These are phyloP conservation scores for Tetragonula clypearis DNA, from an alignment of 1,140 invertebrate species.

Conservation along the genomic window DNA sequence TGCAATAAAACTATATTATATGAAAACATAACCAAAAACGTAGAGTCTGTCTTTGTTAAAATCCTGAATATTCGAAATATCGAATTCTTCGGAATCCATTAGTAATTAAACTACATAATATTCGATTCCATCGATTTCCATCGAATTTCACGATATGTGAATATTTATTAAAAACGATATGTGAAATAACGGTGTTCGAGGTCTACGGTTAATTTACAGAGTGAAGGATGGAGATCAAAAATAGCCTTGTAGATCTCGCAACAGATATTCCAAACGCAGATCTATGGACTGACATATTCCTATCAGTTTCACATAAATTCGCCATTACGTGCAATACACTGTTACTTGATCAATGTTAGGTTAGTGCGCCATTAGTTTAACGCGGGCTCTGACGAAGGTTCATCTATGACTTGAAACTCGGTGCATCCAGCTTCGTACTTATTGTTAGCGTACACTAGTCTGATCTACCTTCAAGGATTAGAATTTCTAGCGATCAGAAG, in stretches of 20 bases:
- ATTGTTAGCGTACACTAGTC: background rate
- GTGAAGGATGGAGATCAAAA: background rate
- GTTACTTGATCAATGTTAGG: slow-evolving; percentile 14
- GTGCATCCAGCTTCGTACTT: background rate
- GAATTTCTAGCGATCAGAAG: background rate
- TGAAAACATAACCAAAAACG: no score
- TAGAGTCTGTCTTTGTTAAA: background rate
- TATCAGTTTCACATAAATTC: slow-evolving; percentile 42
- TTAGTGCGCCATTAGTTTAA: slow-evolving; percentile 26
- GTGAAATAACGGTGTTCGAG: background rate
- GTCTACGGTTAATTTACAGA: background rate
- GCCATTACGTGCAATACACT: background rate
- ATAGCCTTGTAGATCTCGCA: background rate
- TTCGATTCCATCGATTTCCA: background rate
- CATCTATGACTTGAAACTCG: background rate
- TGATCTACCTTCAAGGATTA: background rate
- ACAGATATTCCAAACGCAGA: background rate
- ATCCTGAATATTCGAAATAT: background rate
- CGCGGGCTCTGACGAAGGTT: background rate
- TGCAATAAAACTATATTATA: no score
- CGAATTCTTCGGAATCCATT: no score
- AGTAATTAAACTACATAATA: background rate
- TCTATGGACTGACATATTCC: background rate
- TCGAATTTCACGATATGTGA: background rate
- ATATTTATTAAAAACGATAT: background rate